These are phyloP conservation scores for Spermophilus dauricus DNA, from an alignment of 2,113 vertebrate genomes.

Conservation along the genomic window DNA sequence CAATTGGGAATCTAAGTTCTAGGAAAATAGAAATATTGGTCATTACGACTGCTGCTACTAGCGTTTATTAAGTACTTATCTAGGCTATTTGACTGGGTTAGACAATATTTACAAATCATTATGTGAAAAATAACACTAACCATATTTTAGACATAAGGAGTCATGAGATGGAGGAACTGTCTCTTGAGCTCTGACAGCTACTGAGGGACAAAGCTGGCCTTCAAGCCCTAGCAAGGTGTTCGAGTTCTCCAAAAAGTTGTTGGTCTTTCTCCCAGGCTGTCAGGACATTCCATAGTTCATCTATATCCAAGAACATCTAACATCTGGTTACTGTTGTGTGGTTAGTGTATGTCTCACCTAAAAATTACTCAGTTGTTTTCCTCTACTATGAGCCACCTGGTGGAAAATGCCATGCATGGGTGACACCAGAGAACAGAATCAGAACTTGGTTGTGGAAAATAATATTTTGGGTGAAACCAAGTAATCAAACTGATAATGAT, in stretches of 20 bases:
- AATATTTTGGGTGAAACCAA: background rate
- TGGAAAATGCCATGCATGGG: background rate
- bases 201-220: background rate
- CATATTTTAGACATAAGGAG: background rate
- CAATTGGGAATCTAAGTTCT: background rate
- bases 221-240: accelerated
- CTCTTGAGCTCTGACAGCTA: background rate
- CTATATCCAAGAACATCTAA: background rate
- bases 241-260: background rate
- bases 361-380: accelerated
- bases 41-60: accelerated
- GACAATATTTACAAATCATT: background rate
- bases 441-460: background rate
- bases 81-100: background rate
- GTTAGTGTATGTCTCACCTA: background rate
- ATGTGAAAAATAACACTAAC: background rate
- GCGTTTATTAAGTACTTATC: background rate
- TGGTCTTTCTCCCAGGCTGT: background rate
- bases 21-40: background rate
- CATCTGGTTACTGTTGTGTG: background rate
- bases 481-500: background rate
- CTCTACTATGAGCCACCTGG: too few species aligned
- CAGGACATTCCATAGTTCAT: background rate
- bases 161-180: too few species aligned
- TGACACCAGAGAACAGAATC: background rate